A percentile compares a stretch with the other conserved stretches of the same genome.
phyloP scores from a whole-genome alignment of 2,113 vertebrate genomes.

The Corythoichthys haematopterus region DNA sequence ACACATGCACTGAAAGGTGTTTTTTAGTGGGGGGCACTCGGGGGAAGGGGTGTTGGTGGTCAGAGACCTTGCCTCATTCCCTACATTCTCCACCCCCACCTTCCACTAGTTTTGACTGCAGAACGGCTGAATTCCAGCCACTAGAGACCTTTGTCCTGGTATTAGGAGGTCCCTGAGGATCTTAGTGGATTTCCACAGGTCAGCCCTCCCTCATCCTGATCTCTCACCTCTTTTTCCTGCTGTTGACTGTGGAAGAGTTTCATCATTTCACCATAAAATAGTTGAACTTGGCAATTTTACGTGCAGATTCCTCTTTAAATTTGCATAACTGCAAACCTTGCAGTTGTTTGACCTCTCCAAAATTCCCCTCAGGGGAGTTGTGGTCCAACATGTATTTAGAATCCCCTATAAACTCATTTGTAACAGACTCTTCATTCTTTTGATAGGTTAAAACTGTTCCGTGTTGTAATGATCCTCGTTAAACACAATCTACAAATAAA shows the following conservation, averaged over 20 bases:
- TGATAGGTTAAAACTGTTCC: not conserved
- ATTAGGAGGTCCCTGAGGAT: slow-evolving; percentile 29
- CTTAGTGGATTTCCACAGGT: slow-evolving; percentile 30
- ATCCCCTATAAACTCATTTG: not conserved
- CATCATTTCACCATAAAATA: slow-evolving; percentile 24
- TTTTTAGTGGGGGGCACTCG: not conserved
- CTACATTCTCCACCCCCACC: slow-evolving; percentile 39
- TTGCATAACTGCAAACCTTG: not conserved
- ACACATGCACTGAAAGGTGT: slow-evolving; percentile 8
- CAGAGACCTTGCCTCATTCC: slow-evolving; percentile 35
- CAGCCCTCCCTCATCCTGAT: not conserved
- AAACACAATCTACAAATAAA: slow-evolving; percentile 12
- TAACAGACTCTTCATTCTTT: not conserved
- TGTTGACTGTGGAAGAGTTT: slow-evolving; percentile 18
- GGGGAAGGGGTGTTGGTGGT: slow-evolving; percentile 19
- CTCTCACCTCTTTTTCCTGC: slow-evolving; percentile 4
- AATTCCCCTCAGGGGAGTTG: not conserved
- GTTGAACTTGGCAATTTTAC: not conserved
- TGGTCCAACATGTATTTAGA: not conserved
- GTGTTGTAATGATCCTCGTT: not conserved
- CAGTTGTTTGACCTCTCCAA: not conserved
- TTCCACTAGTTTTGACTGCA: slow-evolving; percentile 8
- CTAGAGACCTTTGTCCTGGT: slow-evolving; percentile 34
- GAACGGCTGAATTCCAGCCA: slow-evolving; percentile 28
- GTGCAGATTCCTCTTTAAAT: not conserved